Conservation (phyloP, 2,113 vertebrate genomes). For the Malurus alboscapulatus region DNA sequence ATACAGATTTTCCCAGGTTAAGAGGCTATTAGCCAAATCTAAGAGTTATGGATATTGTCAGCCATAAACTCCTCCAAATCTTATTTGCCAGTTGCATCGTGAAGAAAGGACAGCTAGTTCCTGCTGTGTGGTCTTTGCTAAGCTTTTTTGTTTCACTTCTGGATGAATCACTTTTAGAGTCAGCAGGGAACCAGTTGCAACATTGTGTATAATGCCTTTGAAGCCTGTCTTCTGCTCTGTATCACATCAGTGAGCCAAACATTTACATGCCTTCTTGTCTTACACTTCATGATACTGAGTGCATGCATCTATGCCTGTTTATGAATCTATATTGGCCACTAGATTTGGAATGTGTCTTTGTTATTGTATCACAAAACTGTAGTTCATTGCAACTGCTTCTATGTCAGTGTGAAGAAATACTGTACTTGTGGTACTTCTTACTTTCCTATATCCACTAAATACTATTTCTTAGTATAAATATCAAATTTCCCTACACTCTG, state of each 20-base stretch:
- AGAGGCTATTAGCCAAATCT: background rate
- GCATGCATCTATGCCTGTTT: background rate
- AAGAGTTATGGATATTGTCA: background rate
- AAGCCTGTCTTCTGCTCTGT: slow-evolving; percentile 5
- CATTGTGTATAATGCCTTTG: background rate
- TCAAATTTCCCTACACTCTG: background rate
- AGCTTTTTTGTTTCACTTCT: background rate
- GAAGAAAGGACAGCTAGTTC: background rate
- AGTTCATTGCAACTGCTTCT: background rate
- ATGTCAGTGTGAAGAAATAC: background rate
- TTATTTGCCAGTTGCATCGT: background rate
- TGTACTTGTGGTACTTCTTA: background rate
- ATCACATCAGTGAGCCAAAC: background rate
- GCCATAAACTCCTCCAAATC: background rate
- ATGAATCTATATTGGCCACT: background rate
- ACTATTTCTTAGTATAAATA: background rate
- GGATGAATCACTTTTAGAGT: background rate
- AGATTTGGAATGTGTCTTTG: background rate
- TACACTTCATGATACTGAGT: background rate
- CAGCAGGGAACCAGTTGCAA: slow-evolving; percentile 1
- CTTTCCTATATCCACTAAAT: background rate
- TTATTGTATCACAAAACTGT: background rate
- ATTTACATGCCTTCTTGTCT: background rate
- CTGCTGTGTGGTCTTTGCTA: background rate
- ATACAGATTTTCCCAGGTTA: background rate